Conservation (phyloP, 2,797 vertebrate genomes). For the Sebastes nivosus region DNA sequence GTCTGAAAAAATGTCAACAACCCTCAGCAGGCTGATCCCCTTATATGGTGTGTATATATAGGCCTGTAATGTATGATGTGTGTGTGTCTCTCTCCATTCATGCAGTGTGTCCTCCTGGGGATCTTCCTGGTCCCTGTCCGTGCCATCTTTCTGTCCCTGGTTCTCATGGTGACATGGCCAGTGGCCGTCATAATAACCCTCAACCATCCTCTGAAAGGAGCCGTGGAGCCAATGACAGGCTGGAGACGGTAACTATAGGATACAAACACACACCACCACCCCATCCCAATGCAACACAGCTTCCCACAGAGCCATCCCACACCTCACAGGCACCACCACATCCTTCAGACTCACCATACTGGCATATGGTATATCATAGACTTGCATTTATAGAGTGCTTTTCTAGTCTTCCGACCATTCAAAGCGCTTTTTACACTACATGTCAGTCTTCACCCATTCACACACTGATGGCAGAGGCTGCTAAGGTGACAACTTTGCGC, state of each 20-base stretch:
- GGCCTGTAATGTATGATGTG: not conserved
- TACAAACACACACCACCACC: slow-evolving; percentile 16
- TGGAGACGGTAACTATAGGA: slow-evolving; percentile 91
- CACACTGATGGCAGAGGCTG: no score
- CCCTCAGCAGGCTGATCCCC: slow-evolving; percentile 8
- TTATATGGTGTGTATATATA: not conserved
- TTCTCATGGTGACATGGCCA: slow-evolving; percentile 89
- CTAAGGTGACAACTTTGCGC: no score
- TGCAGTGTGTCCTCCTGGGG: slow-evolving; percentile 87
- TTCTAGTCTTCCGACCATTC: no score
- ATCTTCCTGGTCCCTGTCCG: slow-evolving; percentile 92
- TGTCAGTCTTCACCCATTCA: no score
- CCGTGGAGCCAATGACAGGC: slow-evolving; percentile 85
- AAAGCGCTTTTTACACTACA: no score
- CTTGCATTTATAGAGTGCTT: no score
- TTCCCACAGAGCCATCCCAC: not conserved
- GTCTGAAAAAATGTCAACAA: slow-evolving; percentile 27
- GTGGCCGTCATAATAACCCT: slow-evolving; percentile 86
- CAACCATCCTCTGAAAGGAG: slow-evolving; percentile 80
- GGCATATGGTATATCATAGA: not conserved
- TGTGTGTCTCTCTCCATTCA: slow-evolving; percentile 27
- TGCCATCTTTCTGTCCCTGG: slow-evolving; percentile 73
- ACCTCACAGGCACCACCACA: not conserved
- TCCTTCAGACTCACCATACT: not conserved
- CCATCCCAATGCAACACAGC: not conserved